Evolutionary conservation across 92 coral and sea anemone species (phyloP).

Genomic region (Virgularia gustaviana): DNA sequence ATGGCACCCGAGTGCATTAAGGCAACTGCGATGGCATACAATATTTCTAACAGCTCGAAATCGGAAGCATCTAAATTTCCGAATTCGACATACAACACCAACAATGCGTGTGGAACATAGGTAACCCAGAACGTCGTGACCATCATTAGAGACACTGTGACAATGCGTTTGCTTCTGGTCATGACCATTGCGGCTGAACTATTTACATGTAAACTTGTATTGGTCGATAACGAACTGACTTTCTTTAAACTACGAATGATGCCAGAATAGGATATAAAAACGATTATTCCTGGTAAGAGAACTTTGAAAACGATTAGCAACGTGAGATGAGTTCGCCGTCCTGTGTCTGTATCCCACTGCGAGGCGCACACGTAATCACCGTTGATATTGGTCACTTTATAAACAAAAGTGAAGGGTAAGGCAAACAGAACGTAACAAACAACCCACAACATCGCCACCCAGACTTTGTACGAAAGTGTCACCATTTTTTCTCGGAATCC

Average conservation of each 20-base stretch:
- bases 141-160: not conserved
- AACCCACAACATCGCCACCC: not conserved
- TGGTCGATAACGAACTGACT: not conserved
- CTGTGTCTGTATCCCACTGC: not conserved
- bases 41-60: not conserved
- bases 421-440: not conserved
- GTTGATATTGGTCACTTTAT: not conserved
- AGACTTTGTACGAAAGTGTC: not conserved
- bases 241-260: not conserved
- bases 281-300: not conserved
- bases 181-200: not conserved
- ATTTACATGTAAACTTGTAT: no score
- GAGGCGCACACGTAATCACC: not conserved
- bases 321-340: not conserved
- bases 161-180: not conserved
- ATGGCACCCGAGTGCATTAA: not conserved
- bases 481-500: not conserved
- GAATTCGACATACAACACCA: not conserved
- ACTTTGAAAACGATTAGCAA: not conserved
- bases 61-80: not conserved
- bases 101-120: not conserved
- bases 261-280: not conserved
- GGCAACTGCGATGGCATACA: not conserved
- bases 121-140: not conserved
- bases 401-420: not conserved